These are phyloP conservation scores for Archips crataeganus DNA, from an alignment of 2,888 invertebrate species.

Conservation along the genomic window DNA sequence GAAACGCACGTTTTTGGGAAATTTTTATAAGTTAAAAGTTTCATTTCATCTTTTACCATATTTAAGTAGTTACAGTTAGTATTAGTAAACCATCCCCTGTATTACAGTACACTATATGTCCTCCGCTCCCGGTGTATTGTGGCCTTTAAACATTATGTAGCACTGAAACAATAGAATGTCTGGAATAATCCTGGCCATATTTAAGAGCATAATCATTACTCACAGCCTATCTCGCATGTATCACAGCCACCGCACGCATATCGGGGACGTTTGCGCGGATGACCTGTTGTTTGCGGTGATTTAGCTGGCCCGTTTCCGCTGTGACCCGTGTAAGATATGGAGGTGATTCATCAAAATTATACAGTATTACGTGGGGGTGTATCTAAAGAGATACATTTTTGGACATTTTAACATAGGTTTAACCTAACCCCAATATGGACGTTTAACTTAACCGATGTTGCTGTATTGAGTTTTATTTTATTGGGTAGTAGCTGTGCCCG, in stretches of 20 bases:
- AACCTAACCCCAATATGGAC: too few relatives aligned
- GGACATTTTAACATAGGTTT: too few relatives aligned
- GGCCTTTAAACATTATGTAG: background rate
- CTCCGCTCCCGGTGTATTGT: too few relatives aligned
- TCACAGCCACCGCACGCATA: slow-evolving; percentile 24
- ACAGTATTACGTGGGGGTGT: background rate
- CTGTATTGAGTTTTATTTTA: too few relatives aligned
- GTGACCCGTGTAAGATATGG: slow-evolving; percentile 22
- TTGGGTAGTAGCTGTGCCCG: too few relatives aligned
- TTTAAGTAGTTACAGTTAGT: too few relatives aligned
- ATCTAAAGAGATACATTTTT: slow-evolving; percentile 5
- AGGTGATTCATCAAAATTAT: slow-evolving; percentile 27
- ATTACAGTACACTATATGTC: too few relatives aligned
- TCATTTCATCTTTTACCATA: too few relatives aligned
- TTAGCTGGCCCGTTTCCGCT: slow-evolving; percentile 16
- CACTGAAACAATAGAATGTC: background rate
- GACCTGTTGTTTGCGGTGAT: slow-evolving; percentile 23
- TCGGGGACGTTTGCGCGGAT: slow-evolving; percentile 9
- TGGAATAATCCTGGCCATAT: background rate
- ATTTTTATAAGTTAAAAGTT: too few relatives aligned
- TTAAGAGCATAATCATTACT: slow-evolving; percentile 9
- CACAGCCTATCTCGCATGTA: slow-evolving; percentile 22
- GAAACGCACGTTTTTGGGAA: too few relatives aligned
- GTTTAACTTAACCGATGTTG: too few relatives aligned
- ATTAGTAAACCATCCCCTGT: too few relatives aligned